phyloP scores from a whole-genome alignment of 2,888 invertebrate species.

The Plemyria rubiginata region DNA sequence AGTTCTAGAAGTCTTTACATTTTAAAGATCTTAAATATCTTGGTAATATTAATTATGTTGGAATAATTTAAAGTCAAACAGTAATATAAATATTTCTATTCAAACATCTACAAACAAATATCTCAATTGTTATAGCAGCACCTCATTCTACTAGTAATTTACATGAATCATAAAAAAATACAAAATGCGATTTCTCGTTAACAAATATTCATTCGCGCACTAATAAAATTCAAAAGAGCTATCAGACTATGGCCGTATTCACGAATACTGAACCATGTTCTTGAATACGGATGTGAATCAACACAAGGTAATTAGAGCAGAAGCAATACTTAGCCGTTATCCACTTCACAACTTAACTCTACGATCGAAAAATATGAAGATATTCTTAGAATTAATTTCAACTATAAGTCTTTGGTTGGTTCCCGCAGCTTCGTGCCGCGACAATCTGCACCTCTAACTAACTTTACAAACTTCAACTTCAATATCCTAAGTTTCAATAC shows the following conservation, averaged over 20 bases:
- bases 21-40: not conserved
- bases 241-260: not conserved
- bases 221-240: not conserved
- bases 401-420: slow-evolving; percentile 31
- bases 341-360: slow-evolving; percentile 16
- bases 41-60: not conserved
- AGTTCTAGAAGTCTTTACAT: not conserved
- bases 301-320: not conserved
- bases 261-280: not conserved
- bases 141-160: not conserved
- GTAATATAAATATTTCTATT: not conserved
- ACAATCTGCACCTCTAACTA: slow-evolving; percentile 6
- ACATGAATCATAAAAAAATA: slow-evolving; percentile 8
- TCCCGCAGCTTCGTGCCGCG: slow-evolving; percentile 9
- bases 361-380: slow-evolving; percentile 25
- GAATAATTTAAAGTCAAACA: not conserved
- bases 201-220: not conserved
- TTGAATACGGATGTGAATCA: not conserved
- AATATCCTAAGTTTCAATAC: slow-evolving; percentile 12
- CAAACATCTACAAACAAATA: not conserved
- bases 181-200: slow-evolving; percentile 18
- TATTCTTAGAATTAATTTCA: slow-evolving; percentile 23
- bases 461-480: slow-evolving; percentile 4
- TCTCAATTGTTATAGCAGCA: not conserved
- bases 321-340: slow-evolving; percentile 12